phyloP scores from a whole-genome alignment of 2,797 vertebrate genomes.

The Lophius americanus region DNA sequence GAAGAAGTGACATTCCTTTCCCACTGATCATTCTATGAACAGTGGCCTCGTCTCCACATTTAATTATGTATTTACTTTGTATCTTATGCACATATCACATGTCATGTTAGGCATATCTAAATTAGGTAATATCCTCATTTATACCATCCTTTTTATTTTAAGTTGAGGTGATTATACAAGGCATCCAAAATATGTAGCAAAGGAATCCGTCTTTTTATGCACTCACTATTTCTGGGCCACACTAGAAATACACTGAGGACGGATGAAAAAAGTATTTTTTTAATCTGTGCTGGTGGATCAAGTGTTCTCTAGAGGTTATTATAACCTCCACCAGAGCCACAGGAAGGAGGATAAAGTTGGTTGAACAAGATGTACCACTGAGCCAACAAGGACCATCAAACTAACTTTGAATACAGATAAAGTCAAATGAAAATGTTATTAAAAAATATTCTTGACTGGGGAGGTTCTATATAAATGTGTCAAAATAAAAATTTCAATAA shows the following conservation, averaged over 20 bases:
- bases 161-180: too few relatives aligned
- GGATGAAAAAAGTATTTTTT: conserved; percentile 24
- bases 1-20: conserved; percentile 1
- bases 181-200: too few relatives aligned
- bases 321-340: background rate
- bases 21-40: background rate
- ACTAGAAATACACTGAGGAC: conserved; percentile 5
- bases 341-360: background rate
- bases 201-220: too few relatives aligned
- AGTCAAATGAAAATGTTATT: too few relatives aligned
- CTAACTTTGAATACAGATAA: background rate
- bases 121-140: too few relatives aligned
- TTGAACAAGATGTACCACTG: background rate
- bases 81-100: background rate
- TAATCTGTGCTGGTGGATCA: conserved; percentile 2
- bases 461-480: too few relatives aligned
- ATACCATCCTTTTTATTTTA: too few relatives aligned
- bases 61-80: background rate
- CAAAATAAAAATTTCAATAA: too few relatives aligned
- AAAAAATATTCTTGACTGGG: too few relatives aligned
- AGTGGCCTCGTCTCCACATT: background rate
- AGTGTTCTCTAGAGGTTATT: background rate
- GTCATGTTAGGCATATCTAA: background rate
- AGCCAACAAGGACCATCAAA: background rate
- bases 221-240: background rate